Conservation (phyloP, 1,140 invertebrate genomes). For the Achatina immaculata region DNA sequence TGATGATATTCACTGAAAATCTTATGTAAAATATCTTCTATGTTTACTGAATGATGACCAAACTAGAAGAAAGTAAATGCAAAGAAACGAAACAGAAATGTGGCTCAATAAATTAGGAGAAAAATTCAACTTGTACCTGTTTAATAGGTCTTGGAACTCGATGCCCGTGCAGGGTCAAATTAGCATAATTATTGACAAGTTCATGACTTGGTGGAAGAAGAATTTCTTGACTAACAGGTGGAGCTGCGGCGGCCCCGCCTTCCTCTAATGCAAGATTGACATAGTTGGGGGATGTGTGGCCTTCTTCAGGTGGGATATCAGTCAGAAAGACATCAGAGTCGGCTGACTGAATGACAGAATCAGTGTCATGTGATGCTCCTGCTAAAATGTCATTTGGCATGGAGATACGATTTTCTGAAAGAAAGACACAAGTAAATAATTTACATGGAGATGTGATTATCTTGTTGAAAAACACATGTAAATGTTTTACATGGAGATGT, state of each 20-base stretch:
- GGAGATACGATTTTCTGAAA: slow-evolving; percentile 31
- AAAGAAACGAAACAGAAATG: too few species aligned
- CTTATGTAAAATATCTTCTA: too few species aligned
- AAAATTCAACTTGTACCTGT: too few species aligned
- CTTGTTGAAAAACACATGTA: too few species aligned
- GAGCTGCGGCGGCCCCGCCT: slow-evolving; percentile 6
- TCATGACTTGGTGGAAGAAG: slow-evolving; percentile 1
- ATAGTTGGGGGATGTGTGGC: slow-evolving; percentile 46
- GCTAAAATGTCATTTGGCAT: slow-evolving; percentile 35
- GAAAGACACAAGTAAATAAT: too few species aligned
- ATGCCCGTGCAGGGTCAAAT: slow-evolving; percentile 42
- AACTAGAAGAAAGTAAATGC: too few species aligned
- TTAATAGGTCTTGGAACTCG: slow-evolving; percentile 8
- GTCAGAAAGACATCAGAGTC: slow-evolving; percentile 48
- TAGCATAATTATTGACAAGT: slow-evolving; percentile 50
- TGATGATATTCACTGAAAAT: too few species aligned
- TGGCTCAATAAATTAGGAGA: too few species aligned
- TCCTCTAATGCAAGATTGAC: slow-evolving; percentile 53
- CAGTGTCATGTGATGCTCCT: slow-evolving; percentile 17
- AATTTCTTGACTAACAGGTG: slow-evolving; percentile 10
- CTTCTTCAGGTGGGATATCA: slow-evolving; percentile 39
- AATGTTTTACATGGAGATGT: too few species aligned
- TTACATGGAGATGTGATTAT: too few species aligned
- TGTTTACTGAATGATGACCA: too few species aligned
- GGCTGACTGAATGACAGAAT: slow-evolving; percentile 1